phyloP scores from a whole-genome alignment of 1,140 invertebrate species.

The Venustaconcha ellipsiformis region DNA sequence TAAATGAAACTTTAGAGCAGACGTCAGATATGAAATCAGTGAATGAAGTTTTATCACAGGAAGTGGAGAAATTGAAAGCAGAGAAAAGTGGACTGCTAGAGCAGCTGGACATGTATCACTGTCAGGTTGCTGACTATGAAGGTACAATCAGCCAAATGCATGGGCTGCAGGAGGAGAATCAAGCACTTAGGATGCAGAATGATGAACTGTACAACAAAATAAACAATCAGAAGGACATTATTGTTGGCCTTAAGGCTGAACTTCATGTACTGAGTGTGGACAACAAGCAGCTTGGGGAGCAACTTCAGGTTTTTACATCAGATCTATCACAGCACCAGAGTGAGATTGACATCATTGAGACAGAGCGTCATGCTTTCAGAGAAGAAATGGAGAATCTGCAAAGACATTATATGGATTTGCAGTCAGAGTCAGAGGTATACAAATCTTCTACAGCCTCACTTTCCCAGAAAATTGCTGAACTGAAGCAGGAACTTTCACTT shows the following conservation, averaged over 20 bases:
- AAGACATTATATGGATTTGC: no score
- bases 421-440: no score
- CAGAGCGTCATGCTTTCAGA: no score
- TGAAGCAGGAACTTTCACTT: neutral
- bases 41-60: slow-evolving; percentile 10
- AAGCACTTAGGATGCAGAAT: slow-evolving; percentile 36
- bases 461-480: neutral
- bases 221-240: slow-evolving; percentile 47
- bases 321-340: slow-evolving; percentile 8
- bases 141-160: slow-evolving; percentile 11
- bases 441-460: neutral
- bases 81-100: slow-evolving; percentile 14
- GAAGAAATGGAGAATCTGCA: no score
- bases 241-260: slow-evolving; percentile 35
- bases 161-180: slow-evolving; percentile 39
- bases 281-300: slow-evolving; percentile 17
- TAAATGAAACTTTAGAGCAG: neutral
- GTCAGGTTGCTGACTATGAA: slow-evolving; percentile 21
- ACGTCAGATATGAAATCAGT: neutral
- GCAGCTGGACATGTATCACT: slow-evolving; percentile 13
- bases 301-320: slow-evolving; percentile 12
- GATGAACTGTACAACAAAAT: slow-evolving; percentile 50
- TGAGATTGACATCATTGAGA: slow-evolving; percentile 2
- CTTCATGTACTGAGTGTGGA: slow-evolving; percentile 26
- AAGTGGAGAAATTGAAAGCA: slow-evolving; percentile 18